Conservation (phyloP, 35 echinoderm and acorn worm species). For the Amphiura filiformis region DNA sequence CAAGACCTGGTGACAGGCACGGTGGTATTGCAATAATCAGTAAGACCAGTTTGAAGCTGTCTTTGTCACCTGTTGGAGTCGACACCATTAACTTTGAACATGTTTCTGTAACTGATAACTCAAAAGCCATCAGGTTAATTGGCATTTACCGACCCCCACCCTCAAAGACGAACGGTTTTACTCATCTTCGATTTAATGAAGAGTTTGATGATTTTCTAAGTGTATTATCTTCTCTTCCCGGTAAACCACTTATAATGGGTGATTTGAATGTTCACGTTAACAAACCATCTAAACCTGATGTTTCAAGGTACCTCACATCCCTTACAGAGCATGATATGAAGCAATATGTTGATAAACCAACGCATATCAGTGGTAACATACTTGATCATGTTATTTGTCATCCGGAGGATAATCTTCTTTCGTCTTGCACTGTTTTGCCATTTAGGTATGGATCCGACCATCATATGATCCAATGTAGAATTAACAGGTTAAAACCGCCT, state of each 20-base stretch:
- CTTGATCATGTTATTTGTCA: neutral
- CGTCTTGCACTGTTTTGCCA: neutral
- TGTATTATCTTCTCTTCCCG: neutral
- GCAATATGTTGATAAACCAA: neutral
- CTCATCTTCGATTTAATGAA: neutral
- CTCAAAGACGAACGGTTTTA: constrained; percentile 16
- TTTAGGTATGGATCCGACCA: neutral
- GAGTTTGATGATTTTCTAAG: constrained; percentile 28
- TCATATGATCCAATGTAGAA: neutral
- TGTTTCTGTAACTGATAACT: neutral
- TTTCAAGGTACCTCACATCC: neutral
- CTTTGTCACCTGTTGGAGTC: neutral
- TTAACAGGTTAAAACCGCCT: neutral
- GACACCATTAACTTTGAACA: constrained; percentile 26
- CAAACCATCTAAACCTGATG: neutral
- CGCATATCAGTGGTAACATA: neutral
- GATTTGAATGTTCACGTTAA: constrained; percentile 19
- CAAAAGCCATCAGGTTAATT: neutral
- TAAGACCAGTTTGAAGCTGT: neutral
- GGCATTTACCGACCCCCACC: constrained; percentile 37
- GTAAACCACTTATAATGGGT: constrained; percentile 18
- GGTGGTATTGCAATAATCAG: constrained; percentile 22
- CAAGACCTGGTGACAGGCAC: neutral
- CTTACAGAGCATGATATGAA: neutral
- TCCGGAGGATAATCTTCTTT: neutral